Conservation (phyloP, 2,113 vertebrate species). For the Hydropotes inermis region DNA sequence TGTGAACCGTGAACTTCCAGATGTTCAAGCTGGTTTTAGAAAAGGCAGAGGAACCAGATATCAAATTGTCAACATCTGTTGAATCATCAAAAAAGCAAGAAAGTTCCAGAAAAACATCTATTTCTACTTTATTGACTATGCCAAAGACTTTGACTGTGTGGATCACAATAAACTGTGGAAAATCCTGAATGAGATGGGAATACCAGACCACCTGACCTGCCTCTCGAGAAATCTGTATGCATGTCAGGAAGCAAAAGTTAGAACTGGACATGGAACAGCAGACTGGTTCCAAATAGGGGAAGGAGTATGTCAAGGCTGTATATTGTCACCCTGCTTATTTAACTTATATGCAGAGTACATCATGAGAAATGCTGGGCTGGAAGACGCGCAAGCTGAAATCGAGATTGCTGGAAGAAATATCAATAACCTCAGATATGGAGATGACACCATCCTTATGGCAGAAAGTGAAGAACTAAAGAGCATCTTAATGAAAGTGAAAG, state of each 20-base stretch:
- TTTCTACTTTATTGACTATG: too few relatives aligned
- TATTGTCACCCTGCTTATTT: not conserved
- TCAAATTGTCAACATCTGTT: too few relatives aligned
- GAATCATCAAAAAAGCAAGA: too few relatives aligned
- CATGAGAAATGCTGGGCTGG: rapidly evolving
- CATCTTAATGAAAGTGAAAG: not conserved
- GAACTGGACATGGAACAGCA: not conserved
- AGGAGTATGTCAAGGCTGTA: rapidly evolving
- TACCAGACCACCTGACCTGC: too few relatives aligned
- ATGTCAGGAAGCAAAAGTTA: not conserved
- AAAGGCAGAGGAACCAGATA: too few relatives aligned
- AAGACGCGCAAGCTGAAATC: not conserved
- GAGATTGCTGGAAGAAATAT: not conserved
- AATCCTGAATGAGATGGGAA: too few relatives aligned
- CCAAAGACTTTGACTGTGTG: too few relatives aligned
- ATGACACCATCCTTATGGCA: not conserved
- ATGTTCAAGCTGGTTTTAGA: too few relatives aligned
- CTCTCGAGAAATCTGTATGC: too few relatives aligned
- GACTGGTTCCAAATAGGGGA: not conserved
- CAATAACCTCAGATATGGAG: not conserved
- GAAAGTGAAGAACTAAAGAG: not conserved
- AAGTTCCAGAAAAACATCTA: too few relatives aligned
- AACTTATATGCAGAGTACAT: not conserved
- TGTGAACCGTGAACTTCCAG: too few relatives aligned
- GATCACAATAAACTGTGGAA: too few relatives aligned